Evolutionary conservation across 2,113 vertebrate genomes (phyloP).

Genomic region (Lichenostomus cassidix): DNA sequence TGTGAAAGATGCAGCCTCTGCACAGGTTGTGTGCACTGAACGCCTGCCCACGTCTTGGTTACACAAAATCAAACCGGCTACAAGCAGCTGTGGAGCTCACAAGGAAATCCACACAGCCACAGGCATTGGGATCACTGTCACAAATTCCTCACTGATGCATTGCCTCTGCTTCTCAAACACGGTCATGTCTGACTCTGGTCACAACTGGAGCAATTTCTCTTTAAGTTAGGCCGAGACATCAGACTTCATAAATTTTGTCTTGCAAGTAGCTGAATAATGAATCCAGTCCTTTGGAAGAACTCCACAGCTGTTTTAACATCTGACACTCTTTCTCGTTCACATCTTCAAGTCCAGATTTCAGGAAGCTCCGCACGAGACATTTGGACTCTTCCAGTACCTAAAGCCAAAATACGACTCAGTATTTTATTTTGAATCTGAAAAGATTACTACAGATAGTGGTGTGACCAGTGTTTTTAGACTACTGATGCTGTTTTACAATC

Average conservation of each 20-base stretch:
- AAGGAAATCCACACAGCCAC: slow-evolving; percentile 69
- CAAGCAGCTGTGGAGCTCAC: slow-evolving; percentile 65
- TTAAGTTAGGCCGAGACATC: slow-evolving; percentile 39
- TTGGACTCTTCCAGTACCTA: slow-evolving; percentile 97
- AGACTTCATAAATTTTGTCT: slow-evolving; percentile 91
- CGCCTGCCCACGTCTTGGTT: slow-evolving; percentile 44
- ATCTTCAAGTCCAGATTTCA: slow-evolving; percentile 89
- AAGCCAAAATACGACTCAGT: background rate
- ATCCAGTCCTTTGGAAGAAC: slow-evolving; percentile 95
- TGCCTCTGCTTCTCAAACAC: slow-evolving; percentile 51
- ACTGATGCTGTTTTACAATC: background rate
- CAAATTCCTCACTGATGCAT: slow-evolving; percentile 54
- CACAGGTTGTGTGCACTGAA: slow-evolving; percentile 8
- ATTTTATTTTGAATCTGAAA: background rate
- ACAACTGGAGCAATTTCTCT: background rate
- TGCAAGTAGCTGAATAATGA: slow-evolving; percentile 94
- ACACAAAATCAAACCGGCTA: slow-evolving; percentile 69
- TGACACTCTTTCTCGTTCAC: slow-evolving; percentile 95
- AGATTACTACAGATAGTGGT: background rate
- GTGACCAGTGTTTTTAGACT: background rate
- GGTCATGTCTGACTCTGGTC: slow-evolving; percentile 33
- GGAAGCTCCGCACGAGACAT: slow-evolving; percentile 89
- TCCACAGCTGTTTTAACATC: slow-evolving; percentile 96
- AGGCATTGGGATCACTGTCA: slow-evolving; percentile 59
- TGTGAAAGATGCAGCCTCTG: slow-evolving; percentile 61